Evolutionary conservation across 2,113 vertebrate species (phyloP).

Genomic region (Murina feae): DNA sequence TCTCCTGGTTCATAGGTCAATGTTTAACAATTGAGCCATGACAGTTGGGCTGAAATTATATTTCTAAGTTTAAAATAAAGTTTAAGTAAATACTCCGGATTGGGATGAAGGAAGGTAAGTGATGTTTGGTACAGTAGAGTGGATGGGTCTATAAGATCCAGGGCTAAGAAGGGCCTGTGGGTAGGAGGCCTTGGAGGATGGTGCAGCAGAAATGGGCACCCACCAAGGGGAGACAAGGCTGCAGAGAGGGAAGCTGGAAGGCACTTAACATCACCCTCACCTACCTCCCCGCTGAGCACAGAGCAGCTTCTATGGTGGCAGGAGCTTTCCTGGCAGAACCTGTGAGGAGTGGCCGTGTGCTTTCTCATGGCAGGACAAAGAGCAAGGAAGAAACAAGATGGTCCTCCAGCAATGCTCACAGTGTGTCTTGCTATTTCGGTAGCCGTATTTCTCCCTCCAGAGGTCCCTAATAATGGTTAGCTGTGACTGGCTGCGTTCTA

Average conservation of each 20-base stretch:
- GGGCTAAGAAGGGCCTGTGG: background rate
- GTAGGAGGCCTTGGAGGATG: accelerated
- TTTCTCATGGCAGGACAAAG: background rate
- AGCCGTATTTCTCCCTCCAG: background rate
- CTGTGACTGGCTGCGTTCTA: background rate
- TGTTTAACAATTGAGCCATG: too few relatives aligned
- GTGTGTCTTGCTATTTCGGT: background rate
- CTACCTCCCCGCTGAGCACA: too few relatives aligned
- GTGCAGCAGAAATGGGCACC: too few relatives aligned
- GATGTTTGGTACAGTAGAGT: background rate
- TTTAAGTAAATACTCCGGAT: background rate
- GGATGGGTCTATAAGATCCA: background rate
- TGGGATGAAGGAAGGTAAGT: background rate
- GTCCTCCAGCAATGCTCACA: background rate
- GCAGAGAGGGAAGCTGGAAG: background rate
- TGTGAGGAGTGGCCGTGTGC: background rate
- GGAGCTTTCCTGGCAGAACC: background rate
- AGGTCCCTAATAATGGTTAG: background rate
- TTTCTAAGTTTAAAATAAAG: background rate
- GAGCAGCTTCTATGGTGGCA: background rate
- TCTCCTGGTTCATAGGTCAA: too few relatives aligned
- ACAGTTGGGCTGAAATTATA: background rate
- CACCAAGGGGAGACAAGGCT: background rate
- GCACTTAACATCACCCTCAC: background rate
- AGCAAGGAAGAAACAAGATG: background rate